Percentiles rank a stretch among this genome's conserved stretches.
phyloP scores from a whole-genome alignment of 2,113 vertebrate species.

The Gila orcuttii region DNA sequence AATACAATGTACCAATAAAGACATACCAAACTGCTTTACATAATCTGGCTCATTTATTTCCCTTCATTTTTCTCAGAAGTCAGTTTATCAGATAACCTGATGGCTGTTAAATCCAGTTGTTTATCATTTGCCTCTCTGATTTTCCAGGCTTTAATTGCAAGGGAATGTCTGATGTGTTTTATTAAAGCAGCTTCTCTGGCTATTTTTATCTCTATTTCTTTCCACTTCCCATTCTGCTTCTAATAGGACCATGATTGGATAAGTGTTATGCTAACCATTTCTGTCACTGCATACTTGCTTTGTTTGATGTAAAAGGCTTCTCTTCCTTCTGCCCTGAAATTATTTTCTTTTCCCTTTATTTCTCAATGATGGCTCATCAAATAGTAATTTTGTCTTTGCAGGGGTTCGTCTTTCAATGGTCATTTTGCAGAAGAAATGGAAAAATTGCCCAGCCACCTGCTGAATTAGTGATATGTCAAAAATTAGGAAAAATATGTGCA shows the following conservation, averaged over 20 bases:
- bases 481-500: too few relatives aligned
- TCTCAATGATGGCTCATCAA: background rate
- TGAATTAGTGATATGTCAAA: background rate
- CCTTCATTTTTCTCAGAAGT: background rate
- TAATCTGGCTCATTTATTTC: background rate
- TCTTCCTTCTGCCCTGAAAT: background rate
- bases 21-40: background rate
- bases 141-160: background rate
- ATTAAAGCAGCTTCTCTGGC: background rate
- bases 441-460: background rate
- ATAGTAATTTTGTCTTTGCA: background rate
- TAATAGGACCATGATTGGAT: conserved; percentile 25
- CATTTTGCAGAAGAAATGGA: background rate
- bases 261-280: background rate
- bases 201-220: conserved; percentile 4
- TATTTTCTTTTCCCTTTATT: background rate
- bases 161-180: background rate
- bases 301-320: conserved; percentile 17
- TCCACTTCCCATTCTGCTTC: background rate
- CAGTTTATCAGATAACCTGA: background rate
- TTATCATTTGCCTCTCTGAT: background rate
- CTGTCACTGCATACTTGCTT: conserved; percentile 1
- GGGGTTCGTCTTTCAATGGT: background rate
- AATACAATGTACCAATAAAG: background rate
- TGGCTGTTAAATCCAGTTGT: background rate